These are phyloP conservation scores for Cyanoliseus patagonus DNA, from an alignment of 2,113 vertebrate genomes.

Conservation along the genomic window DNA sequence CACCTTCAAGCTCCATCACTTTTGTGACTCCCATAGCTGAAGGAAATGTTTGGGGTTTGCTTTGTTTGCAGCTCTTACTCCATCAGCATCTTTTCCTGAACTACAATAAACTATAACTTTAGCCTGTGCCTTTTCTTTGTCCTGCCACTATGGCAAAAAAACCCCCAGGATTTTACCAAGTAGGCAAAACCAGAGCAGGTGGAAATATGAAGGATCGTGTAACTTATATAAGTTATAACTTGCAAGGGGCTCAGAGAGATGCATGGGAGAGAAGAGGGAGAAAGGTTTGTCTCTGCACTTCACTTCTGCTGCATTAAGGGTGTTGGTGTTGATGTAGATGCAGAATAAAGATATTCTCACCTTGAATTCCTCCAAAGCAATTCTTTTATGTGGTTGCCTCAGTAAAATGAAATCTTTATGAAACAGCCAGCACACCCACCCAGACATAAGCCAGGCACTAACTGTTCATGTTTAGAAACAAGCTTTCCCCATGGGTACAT, in stretches of 20 bases:
- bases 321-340: conserved; percentile 8
- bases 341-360: conserved; percentile 51
- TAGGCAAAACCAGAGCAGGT: neutral
- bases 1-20: neutral
- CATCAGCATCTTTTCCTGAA: neutral
- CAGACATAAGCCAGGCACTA: conserved; percentile 55
- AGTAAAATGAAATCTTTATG: conserved; percentile 22
- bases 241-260: neutral
- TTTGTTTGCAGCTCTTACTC: neutral
- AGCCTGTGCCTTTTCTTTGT: neutral
- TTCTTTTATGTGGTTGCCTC: conserved; percentile 56
- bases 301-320: neutral
- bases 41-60: neutral
- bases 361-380: conserved; percentile 51
- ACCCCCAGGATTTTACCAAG: neutral
- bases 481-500: conserved; percentile 57
- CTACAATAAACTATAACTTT: neutral
- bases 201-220: neutral
- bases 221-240: neutral
- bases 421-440: conserved; percentile 53
- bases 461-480: conserved; percentile 51
- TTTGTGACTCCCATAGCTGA: neutral
- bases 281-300: neutral
- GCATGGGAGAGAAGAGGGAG: neutral
- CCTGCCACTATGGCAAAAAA: neutral